Base-by-base conservation (phyloP, 2,888 invertebrate genomes). In the Petrophora chlorosata region DNA sequence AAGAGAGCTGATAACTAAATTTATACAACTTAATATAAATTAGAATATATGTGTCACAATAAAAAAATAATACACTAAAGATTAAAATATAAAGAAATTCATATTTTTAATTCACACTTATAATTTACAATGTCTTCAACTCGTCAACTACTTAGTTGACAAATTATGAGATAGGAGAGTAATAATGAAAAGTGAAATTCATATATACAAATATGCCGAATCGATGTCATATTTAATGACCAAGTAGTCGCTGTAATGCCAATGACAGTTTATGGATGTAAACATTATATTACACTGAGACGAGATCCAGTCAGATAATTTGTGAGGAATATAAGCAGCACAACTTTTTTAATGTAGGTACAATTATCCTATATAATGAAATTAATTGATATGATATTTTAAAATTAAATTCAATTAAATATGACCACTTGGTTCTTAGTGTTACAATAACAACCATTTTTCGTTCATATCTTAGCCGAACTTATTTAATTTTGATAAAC, bases 11-110 rank as follows among this genome's bases (percentile, higher is more conserved):
- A 75, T 65, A 79, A 74, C 78, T 81, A 82, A 82, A 79, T 86
- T 85, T 86, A 79, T 85, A 87, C 85, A 86, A 85, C 82, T 84
- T 81, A 84, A 76, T 70, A 81, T 79, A 78, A 80, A 82, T 74
- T 76, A 79, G 59, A 73, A 67, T 73, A 70, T 59, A 68, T 66
- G 68, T 69, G 52, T 56, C 56, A 56, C 45, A 51, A 65, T 68
- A 67, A 61, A 80, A 40, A 35, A 48, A 49, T 69, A 73, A 74
- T 71, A 82, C 70, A 76, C 76, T 80, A 81, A 76, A 79, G 78
- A 76, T 61, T 56, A 60, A 76, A 84, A 77, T 77, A 76, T 70
- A 75, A 71, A 70, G 71, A 76, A 78, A 81, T 76, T 73, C 76
- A 82, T 81, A 71, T 71, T 69, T 68, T 63, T 63, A 67, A 73